Evolutionary conservation across 1,140 invertebrate species (phyloP).

Genomic region (Drosophila insularis): DNA sequence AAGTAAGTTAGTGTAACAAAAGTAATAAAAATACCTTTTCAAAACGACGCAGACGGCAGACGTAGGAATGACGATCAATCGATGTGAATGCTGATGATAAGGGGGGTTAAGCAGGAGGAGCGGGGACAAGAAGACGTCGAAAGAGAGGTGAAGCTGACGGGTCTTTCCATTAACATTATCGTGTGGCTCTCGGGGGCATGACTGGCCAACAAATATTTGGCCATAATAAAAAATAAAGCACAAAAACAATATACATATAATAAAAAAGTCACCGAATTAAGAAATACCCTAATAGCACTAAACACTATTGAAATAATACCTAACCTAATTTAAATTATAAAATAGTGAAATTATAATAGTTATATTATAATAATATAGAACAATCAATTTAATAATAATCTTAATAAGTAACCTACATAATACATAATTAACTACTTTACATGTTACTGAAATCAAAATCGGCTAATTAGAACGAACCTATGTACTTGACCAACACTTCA

Average conservation of each 20-base stretch:
- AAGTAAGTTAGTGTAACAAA: conserved; percentile 80
- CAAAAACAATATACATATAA: conserved; percentile 42
- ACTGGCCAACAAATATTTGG: conserved; percentile 63
- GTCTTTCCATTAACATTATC: conserved; percentile 68
- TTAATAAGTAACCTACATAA: no score
- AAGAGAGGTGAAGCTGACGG: conserved; percentile 25
- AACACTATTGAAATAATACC: neutral
- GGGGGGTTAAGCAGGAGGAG: conserved; percentile 5
- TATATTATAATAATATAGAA: no score
- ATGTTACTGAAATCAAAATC: no score
- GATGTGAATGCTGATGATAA: neutral
- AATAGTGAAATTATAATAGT: no score
- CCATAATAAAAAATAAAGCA: conserved; percentile 70
- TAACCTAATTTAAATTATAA: no score
- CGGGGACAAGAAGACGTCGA: neutral
- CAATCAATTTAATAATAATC: no score
- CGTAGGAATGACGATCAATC: conserved; percentile 34
- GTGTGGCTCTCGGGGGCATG: conserved; percentile 39
- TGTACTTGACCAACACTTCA: no score
- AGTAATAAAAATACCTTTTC: conserved; percentile 71
- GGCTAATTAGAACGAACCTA: no score
- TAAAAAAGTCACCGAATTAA: conserved; percentile 30
- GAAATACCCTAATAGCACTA: conserved; percentile 19
- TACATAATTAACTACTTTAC: no score
- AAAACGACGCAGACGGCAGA: conserved; percentile 23